Base-by-base conservation (phyloP, 2,113 vertebrate species). In the Osmerus mordax region DNA sequence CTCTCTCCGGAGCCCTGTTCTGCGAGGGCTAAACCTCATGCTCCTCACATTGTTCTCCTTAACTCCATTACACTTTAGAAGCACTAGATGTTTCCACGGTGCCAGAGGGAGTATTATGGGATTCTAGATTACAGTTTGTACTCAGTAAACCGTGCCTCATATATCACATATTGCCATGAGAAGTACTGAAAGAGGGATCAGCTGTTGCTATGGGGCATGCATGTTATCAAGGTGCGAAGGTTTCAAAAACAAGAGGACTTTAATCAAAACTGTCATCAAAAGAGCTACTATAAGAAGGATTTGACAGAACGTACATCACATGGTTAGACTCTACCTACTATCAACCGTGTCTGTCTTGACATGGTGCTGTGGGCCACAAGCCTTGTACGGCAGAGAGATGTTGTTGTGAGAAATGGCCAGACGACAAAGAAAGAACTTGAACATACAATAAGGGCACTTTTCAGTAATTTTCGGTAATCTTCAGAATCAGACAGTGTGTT, bases 31-130 rank as follows among this genome's bases (percentile, higher is more conserved):
- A 86, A 88, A 90, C 91, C 90, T 90, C 85, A 88, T 87, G 87
- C 86, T 88, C 85, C 86, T 87, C 81, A 78, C 87, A 89, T 87
- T 89, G 88, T 84, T 73, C 86, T 78, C 76, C 54, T 69, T 88
- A 91, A 93, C 84, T 83, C 73, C 60, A 84, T 92, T 92, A 89
- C 79, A 73, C 72, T 83, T 80, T 85, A 76, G 84, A 88, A 89
- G 89, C 81, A 88, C 82, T 72, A 84, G 71, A 86, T 79, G 81
- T 87, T 86, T 88, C 78, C 84, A 85, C 76, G 85, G 73, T 61
- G 77, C 86, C 63, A 15, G 61, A 55, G 52, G 51, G 13, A 18
- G 36, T 52, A 16, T 56, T 72, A 72, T 21, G 15, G 21, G 55
- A 71, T 66, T 55, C 52, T 14, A 18, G 23, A 36, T 52, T 68